Evolutionary conservation across 2,113 vertebrate species (phyloP), one percentile per base, ranked within the genome.

Genomic region (Vidua macroura): DNA sequence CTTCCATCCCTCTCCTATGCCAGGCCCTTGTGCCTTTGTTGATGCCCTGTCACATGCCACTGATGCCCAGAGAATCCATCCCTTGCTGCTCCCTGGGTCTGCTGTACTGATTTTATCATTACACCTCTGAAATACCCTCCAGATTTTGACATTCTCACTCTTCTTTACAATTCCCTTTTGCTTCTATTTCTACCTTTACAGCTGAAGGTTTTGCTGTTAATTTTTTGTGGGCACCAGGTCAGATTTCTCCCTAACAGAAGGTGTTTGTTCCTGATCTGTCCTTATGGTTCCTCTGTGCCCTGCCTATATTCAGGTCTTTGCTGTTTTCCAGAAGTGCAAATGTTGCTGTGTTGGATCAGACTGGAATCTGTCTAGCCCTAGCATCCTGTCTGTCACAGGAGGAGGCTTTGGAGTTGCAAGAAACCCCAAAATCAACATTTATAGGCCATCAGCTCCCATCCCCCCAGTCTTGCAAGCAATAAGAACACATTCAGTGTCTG

Each of bases 11-110:
- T 23, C 43, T 39, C 52, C 39, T 31, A 17, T 28, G 24, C 56
- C 1, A 1, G 35, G 30, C 30, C 21, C 30, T 75, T 1, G 1
- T 3, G 4, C n/a, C 2, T 0, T 14, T 35, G 23, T 33, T n/a
- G 62, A 49, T 58, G 22, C 18, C 46, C 31, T 2, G 0, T 13
- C 2, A 0, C 25, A 31, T 13, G 37, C 39, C 46, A 13, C 9
- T 7, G 23, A 9, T 8, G 55, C 9, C 0, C 2, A 24, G 25
- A 48, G 68, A 51, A 67, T 46, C 15, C 1, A 1, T 21, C 48
- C 35, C 59, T 52, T 28, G 23, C 59, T n/a, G 37, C 31, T 51
- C 39, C n/a, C 0, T 0, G 4, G 33, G 21, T 14, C 24, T 22
- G 16, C 73, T 27, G 11, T n/a, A 62, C 60, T 53, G 28, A 37